These are phyloP conservation scores for Gasterosteus nipponicus DNA, from an alignment of 2,113 vertebrate species.

Conservation along the genomic window DNA sequence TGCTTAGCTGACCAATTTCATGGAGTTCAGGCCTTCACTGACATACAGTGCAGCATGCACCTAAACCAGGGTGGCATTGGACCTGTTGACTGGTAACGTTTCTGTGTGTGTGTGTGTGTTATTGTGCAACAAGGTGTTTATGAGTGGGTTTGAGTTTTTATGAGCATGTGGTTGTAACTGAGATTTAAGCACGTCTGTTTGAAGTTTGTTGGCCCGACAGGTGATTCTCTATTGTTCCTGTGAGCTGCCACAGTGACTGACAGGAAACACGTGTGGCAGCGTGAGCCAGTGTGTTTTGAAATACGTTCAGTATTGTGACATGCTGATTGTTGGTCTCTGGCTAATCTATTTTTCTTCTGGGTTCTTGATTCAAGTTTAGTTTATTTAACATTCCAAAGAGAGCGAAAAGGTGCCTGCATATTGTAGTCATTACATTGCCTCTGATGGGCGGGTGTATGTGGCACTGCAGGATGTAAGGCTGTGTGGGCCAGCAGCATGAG, in stretches of 20 bases:
- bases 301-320: not conserved
- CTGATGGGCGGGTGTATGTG: not conserved
- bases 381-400: not conserved
- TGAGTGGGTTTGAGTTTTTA: slow-evolving; percentile 45
- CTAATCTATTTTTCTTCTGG: not conserved
- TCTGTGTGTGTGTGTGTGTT: slow-evolving; percentile 1
- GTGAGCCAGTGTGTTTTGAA: slow-evolving; percentile 21
- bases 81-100: slow-evolving; percentile 51
- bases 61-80: slow-evolving; percentile 38
- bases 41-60: slow-evolving; percentile 18
- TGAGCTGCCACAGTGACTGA: slow-evolving; percentile 51
- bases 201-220: slow-evolving; percentile 51
- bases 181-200: slow-evolving; percentile 57
- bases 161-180: slow-evolving; percentile 56
- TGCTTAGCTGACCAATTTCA: slow-evolving; percentile 47
- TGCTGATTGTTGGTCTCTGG: not conserved
- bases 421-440: not conserved
- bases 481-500: not conserved
- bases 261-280: slow-evolving; percentile 56
- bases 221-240: slow-evolving; percentile 52
- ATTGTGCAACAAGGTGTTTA: slow-evolving; percentile 33
- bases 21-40: slow-evolving; percentile 40
- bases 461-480: not conserved
- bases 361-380: not conserved
- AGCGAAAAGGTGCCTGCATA: not conserved